A percentile compares a stretch with the other conserved stretches of the same genome.
phyloP scores from a whole-genome alignment of 2,888 invertebrate genomes.

The Herminia tarsipennalis region DNA sequence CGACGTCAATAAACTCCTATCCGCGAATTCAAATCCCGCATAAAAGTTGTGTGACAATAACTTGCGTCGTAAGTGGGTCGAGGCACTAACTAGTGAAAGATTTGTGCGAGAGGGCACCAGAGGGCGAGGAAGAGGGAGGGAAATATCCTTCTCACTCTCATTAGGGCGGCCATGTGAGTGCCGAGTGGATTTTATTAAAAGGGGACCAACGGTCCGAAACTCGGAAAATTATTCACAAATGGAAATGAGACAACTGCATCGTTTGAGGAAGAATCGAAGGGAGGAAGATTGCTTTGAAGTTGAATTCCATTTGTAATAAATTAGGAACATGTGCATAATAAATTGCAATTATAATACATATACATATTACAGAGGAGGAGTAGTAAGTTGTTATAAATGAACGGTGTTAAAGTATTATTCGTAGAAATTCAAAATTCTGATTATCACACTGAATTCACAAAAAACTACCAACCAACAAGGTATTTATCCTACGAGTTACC shows the following conservation, averaged over 20 bases:
- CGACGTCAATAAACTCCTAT: constrained; percentile 24
- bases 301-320: constrained; percentile 12
- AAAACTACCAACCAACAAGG: too few species aligned
- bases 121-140: constrained; percentile 7
- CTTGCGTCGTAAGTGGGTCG: constrained; percentile 45
- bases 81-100: constrained; percentile 51
- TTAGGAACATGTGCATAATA: constrained; percentile 11
- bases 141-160: constrained; percentile 19
- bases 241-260: constrained; percentile 39
- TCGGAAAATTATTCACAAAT: constrained; percentile 36
- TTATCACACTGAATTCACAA: too few species aligned
- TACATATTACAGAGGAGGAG: not conserved
- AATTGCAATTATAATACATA: constrained; percentile 12
- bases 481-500: too few species aligned
- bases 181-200: constrained; percentile 32
- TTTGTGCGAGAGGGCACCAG: constrained; percentile 38
- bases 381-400: not conserved
- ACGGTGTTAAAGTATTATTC: not conserved
- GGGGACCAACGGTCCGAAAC: constrained; percentile 28
- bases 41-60: constrained; percentile 53
- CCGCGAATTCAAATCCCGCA: constrained; percentile 33
- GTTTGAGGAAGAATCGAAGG: constrained; percentile 31
- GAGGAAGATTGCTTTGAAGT: constrained; percentile 19
- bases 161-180: constrained; percentile 32
- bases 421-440: too few species aligned